Conservation (phyloP, 1,140 invertebrate species). For the Danaus melanippus region DNA sequence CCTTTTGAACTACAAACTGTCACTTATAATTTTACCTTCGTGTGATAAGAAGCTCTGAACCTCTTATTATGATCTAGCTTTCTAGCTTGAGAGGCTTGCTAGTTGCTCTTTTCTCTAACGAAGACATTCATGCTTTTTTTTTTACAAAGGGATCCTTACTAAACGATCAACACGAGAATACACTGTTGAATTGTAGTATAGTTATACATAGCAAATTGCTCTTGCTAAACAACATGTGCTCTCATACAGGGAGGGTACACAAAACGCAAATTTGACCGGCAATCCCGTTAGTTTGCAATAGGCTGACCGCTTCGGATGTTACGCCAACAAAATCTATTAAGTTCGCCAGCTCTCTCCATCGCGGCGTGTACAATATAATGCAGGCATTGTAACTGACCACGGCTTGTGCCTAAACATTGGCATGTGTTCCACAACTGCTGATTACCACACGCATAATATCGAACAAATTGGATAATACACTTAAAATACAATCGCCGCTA, state of each 20-base stretch:
- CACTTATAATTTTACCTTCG: conserved; percentile 13
- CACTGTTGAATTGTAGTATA: conserved; percentile 23
- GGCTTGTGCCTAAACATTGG: conserved; percentile 42
- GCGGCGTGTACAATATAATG: conserved; percentile 47
- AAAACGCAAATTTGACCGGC: conserved; percentile 56
- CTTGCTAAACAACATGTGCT: conserved; percentile 26
- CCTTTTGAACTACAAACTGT: conserved; percentile 18
- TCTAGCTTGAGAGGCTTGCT: conserved; percentile 9
- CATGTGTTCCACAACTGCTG: conserved; percentile 45
- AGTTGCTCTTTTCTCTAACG: conserved; percentile 31
- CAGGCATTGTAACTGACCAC: conserved; percentile 39
- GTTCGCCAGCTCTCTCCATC: conserved; percentile 57
- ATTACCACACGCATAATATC: conserved; percentile 68
- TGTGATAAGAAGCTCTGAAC: conserved; percentile 36
- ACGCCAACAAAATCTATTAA: conserved; percentile 68
- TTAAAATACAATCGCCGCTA: conserved; percentile 69
- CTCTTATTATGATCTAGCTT: conserved; percentile 17
- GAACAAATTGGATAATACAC: conserved; percentile 71
- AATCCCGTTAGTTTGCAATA: conserved; percentile 65
- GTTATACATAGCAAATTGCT: conserved; percentile 25
- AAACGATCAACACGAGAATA: conserved; percentile 24
- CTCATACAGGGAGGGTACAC: conserved; percentile 38
- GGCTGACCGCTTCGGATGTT: conserved; percentile 46
- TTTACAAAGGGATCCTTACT: conserved; percentile 14
- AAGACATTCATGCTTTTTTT: conserved; percentile 37